Conservation (phyloP, 2,797 vertebrate genomes). For the Sandelia bainsii region DNA sequence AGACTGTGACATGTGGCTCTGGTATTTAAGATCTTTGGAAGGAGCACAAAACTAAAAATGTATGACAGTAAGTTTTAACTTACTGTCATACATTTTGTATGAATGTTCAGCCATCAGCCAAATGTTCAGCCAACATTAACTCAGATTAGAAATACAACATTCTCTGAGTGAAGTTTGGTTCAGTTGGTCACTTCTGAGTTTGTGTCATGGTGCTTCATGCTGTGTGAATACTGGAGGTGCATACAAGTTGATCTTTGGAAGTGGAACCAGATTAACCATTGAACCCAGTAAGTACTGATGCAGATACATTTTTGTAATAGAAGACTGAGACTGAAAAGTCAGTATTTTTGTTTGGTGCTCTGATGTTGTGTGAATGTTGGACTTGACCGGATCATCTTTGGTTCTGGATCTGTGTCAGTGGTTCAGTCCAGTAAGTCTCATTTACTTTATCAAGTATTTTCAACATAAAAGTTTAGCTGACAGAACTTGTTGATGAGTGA, state of each 20-base stretch:
- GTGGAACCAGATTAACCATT: slow-evolving; percentile 16
- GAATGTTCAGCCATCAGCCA: too few relatives aligned
- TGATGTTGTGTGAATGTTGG: background rate
- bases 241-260: background rate
- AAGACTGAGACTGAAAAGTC: too few relatives aligned
- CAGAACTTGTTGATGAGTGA: too few relatives aligned
- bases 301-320: too few relatives aligned
- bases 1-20: slow-evolving; percentile 37
- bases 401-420: background rate
- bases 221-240: background rate
- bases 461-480: too few relatives aligned
- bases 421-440: too few relatives aligned
- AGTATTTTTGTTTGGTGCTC: too few relatives aligned
- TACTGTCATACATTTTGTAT: too few relatives aligned
- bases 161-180: background rate
- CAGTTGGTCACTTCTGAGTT: background rate
- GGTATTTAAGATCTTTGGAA: slow-evolving; percentile 52
- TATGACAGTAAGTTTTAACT: slow-evolving; percentile 48
- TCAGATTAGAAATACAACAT: background rate
- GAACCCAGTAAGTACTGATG: background rate
- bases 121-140: too few relatives aligned
- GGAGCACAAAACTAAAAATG: slow-evolving; percentile 33
- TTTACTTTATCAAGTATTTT: too few relatives aligned
- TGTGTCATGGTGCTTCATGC: background rate
- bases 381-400: background rate